Conservation (phyloP, 2,888 invertebrate genomes). For the Pammene fasciana region DNA sequence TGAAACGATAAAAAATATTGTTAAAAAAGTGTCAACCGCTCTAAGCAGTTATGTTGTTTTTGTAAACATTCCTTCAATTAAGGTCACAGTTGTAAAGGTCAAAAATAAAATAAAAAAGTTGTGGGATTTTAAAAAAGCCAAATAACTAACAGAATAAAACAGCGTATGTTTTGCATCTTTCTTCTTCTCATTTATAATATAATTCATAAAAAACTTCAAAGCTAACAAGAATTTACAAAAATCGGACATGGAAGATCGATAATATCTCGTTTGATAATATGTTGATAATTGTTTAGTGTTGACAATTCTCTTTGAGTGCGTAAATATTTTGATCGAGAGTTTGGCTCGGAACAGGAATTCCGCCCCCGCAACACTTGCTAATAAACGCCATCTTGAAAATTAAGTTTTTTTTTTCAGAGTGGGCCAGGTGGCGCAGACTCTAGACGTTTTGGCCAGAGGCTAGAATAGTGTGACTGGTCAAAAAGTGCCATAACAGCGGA, state of each 20-base stretch:
- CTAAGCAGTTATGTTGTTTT: too few species aligned
- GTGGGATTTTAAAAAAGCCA: too few species aligned
- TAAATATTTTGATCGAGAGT: slow-evolving; percentile 37
- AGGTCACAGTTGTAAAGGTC: too few species aligned
- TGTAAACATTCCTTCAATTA: too few species aligned
- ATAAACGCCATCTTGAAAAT: slow-evolving; percentile 31
- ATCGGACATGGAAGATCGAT: slow-evolving; percentile 32
- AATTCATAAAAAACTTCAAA: slow-evolving; percentile 27
- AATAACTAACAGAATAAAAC: too few species aligned
- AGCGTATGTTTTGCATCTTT: slow-evolving; percentile 10
- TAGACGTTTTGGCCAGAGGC: slow-evolving; percentile 16
- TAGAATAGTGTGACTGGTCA: background rate
- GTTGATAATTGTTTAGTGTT: slow-evolving; percentile 40
- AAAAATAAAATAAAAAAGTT: too few species aligned
- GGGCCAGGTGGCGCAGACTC: slow-evolving; percentile 16
- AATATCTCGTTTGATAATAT: slow-evolving; percentile 32
- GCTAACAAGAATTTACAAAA: slow-evolving; percentile 16
- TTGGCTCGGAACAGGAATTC: slow-evolving; percentile 33
- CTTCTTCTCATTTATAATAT: slow-evolving; percentile 18
- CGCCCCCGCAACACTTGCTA: slow-evolving; percentile 28
- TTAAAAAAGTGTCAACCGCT: too few species aligned
- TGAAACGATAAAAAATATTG: too few species aligned
- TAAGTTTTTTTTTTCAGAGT: slow-evolving; percentile 27
- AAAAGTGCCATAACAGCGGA: too few species aligned
- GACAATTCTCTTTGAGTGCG: slow-evolving; percentile 28